Evolutionary conservation across 2,888 invertebrate species (phyloP).

Genomic region (Machimus rusticus): DNA sequence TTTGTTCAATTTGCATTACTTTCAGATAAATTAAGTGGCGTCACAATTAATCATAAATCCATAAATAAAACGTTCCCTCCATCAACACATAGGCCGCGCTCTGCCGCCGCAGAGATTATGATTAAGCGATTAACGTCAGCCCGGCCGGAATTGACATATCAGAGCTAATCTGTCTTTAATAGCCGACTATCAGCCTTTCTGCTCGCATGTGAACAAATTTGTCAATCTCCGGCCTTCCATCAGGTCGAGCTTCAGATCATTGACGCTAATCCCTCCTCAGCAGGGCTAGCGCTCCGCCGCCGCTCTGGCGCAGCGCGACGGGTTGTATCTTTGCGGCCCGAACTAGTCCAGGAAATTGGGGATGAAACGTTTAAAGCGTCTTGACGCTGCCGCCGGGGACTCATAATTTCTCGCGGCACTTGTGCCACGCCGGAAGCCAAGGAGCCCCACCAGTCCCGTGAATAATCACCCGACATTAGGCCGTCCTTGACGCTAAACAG

Average conservation of each 20-base stretch:
- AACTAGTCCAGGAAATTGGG: neutral
- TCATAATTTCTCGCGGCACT: neutral
- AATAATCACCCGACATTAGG: conserved; percentile 30
- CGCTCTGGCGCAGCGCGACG: neutral
- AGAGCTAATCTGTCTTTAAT: conserved; percentile 36
- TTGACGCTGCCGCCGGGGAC: neutral
- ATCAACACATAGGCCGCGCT: conserved; percentile 1
- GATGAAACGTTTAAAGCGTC: neutral
- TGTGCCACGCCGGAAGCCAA: neutral
- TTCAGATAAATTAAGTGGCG: conserved; percentile 11
- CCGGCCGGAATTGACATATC: conserved; percentile 29
- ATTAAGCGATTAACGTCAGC: conserved; percentile 39
- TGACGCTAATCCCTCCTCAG: conserved; percentile 13
- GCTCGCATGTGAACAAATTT: conserved; percentile 35
- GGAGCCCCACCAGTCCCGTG: neutral
- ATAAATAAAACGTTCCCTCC: conserved; percentile 17
- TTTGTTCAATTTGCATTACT: conserved; percentile 19
- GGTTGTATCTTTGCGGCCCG: neutral
- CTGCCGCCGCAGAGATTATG: conserved; percentile 20
- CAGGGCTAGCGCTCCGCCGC: neutral
- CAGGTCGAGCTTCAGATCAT: conserved; percentile 10
- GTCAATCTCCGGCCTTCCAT: conserved; percentile 16
- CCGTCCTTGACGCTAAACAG: neutral
- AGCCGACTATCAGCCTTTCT: neutral
- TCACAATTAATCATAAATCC: conserved; percentile 31